A percentile compares a stretch with the other conserved stretches of the same genome.
These are phyloP conservation scores for Hydrolagus affinis DNA, from an alignment of 2,113 vertebrate species.

Conservation along the genomic window DNA sequence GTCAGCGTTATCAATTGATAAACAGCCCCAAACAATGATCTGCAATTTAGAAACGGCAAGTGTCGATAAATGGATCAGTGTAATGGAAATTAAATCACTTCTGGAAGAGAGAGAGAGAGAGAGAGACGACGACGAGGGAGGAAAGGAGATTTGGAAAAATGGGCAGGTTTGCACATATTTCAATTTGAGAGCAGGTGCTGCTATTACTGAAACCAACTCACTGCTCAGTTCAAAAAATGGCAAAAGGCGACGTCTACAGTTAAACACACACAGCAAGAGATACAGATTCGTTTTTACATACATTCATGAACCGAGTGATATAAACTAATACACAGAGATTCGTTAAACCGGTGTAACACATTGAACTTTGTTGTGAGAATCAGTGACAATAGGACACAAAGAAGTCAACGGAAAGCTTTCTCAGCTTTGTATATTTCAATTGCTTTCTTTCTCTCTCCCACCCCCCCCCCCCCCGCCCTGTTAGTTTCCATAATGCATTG, in stretches of 20 bases:
- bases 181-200: neutral
- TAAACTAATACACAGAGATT: neutral
- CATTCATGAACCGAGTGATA: neutral
- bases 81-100: neutral
- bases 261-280: neutral
- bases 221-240: too few species aligned
- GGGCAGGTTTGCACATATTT: neutral
- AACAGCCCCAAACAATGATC: neutral
- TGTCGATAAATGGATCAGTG: neutral
- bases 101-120: too few species aligned
- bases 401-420: slow-evolving; percentile 17
- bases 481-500: slow-evolving; percentile 30
- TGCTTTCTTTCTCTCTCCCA: too few species aligned
- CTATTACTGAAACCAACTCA: too few species aligned
- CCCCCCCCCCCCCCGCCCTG: neutral
- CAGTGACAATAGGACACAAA: neutral
- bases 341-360: slow-evolving; percentile 4
- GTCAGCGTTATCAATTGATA: neutral
- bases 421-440: neutral
- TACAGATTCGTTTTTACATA: neutral
- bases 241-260: neutral
- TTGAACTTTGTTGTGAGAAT: too few species aligned
- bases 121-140: too few species aligned
- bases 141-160: neutral
- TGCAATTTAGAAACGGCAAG: neutral